Conservation (phyloP, 2,888 invertebrate species). For the Pristionchus japonicus region DNA sequence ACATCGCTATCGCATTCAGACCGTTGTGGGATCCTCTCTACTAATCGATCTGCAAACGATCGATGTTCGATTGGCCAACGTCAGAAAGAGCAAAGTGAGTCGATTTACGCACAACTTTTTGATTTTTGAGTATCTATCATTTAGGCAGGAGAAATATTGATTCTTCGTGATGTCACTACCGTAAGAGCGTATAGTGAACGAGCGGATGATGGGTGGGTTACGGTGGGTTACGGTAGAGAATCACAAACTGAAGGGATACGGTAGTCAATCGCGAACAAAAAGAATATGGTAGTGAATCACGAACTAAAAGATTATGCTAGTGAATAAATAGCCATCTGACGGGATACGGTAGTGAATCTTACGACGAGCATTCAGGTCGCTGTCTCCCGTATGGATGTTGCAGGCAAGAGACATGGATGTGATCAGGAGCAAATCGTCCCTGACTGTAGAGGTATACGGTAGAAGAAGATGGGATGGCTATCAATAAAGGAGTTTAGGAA, state of each 20-base stretch:
- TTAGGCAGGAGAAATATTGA: background rate
- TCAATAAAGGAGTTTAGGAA: background rate
- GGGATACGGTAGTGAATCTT: no score
- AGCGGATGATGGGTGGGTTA: background rate
- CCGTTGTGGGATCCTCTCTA: background rate
- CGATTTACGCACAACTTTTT: no score
- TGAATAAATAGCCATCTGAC: no score
- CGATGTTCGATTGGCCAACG: background rate
- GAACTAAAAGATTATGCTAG: no score
- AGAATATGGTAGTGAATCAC: no score
- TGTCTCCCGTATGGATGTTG: background rate
- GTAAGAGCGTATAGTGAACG: background rate
- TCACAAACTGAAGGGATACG: no score
- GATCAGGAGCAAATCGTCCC: background rate
- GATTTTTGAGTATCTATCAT: background rate
- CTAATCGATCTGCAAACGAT: background rate
- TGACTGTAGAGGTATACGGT: background rate
- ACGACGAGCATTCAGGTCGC: background rate
- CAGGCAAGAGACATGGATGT: slow-evolving; percentile 19
- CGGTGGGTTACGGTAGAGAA: no score
- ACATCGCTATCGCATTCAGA: background rate
- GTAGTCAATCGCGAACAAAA: background rate
- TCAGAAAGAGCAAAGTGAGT: background rate
- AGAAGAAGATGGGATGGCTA: background rate
- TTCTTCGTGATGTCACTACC: background rate